Percentiles rank a stretch among this genome's conserved stretches.
phyloP scores from a whole-genome alignment of 2,888 invertebrate genomes.

The Imbricaverruca yamaguchii region DNA sequence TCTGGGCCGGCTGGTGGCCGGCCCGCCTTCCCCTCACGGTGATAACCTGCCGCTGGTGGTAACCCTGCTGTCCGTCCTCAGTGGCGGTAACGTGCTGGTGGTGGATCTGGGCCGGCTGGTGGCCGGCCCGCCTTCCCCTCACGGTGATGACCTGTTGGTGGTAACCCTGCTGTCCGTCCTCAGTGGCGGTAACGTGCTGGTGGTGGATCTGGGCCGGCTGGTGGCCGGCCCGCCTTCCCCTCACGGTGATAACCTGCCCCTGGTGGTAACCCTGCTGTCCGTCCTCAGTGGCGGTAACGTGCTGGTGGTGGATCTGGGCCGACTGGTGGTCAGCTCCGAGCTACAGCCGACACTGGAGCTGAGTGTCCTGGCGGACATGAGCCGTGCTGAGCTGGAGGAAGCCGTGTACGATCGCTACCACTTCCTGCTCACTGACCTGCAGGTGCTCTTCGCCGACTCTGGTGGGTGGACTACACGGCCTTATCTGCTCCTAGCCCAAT shows the following conservation, averaged over 20 bases:
- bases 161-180: too few species aligned
- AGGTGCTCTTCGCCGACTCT: conserved; percentile 55
- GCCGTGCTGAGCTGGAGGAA: conserved; percentile 74
- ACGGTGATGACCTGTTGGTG: conserved; percentile 35
- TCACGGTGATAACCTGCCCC: conserved; percentile 34
- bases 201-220: conserved; percentile 63
- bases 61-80: too few species aligned
- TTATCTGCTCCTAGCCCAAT: too few species aligned
- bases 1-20: conserved; percentile 48
- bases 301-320: conserved; percentile 63
- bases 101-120: conserved; percentile 45
- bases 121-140: conserved; percentile 38
- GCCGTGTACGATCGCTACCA: conserved; percentile 67
- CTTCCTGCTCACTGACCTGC: conserved; percentile 58
- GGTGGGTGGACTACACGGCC: conserved; percentile 38
- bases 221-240: too few species aligned
- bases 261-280: too few species aligned
- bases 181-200: conserved; percentile 56
- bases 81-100: too few species aligned
- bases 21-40: conserved; percentile 34
- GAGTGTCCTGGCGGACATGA: conserved; percentile 62
- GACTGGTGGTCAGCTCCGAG: conserved; percentile 61
- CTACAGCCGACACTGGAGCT: conserved; percentile 50
- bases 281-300: conserved; percentile 52
- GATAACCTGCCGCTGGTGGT: too few species aligned